Conservation (phyloP, 2,113 vertebrate species). For the Prionailurus bengalensis region DNA sequence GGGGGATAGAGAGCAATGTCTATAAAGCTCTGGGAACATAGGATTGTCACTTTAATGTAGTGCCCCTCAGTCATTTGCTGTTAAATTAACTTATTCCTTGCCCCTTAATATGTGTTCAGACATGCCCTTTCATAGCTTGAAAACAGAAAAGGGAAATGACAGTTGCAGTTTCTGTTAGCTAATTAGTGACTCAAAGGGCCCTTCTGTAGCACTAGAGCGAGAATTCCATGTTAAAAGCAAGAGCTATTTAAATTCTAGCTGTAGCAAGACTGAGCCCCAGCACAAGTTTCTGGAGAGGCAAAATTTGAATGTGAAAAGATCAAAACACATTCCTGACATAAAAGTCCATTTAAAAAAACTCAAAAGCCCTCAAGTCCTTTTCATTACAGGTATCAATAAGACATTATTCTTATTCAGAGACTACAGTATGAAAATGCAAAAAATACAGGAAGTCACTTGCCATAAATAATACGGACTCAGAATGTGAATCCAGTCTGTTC, state of each 20-base stretch:
- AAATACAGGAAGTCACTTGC: conserved; percentile 72
- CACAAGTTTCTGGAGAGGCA: conserved; percentile 77
- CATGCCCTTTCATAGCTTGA: conserved; percentile 24
- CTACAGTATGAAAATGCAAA: conserved; percentile 53
- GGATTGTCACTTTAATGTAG: neutral
- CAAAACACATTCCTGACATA: conserved; percentile 75
- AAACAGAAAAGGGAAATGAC: conserved; percentile 1
- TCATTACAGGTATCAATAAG: conserved; percentile 82
- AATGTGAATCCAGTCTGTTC: conserved; percentile 7
- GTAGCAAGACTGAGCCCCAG: conserved; percentile 37
- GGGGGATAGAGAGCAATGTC: no score
- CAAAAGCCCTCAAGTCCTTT: conserved; percentile 77
- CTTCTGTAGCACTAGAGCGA: conserved; percentile 56
- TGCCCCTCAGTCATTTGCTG: neutral
- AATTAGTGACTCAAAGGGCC: conserved; percentile 75
- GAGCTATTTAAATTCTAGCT: conserved; percentile 70
- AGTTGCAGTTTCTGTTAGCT: conserved; percentile 66
- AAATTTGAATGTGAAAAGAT: conserved; percentile 82
- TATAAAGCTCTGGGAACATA: neutral
- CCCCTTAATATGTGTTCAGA: conserved; percentile 52
- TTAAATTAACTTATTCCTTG: neutral
- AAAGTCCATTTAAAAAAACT: conserved; percentile 80
- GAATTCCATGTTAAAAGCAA: conserved; percentile 72
- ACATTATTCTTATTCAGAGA: conserved; percentile 53
- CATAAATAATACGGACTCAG: conserved; percentile 27